A percentile compares a stretch with the other conserved stretches of the same genome.
Evolutionary conservation across 2,113 vertebrate genomes (phyloP).

Genomic region (Pelodiscus sinensis): DNA sequence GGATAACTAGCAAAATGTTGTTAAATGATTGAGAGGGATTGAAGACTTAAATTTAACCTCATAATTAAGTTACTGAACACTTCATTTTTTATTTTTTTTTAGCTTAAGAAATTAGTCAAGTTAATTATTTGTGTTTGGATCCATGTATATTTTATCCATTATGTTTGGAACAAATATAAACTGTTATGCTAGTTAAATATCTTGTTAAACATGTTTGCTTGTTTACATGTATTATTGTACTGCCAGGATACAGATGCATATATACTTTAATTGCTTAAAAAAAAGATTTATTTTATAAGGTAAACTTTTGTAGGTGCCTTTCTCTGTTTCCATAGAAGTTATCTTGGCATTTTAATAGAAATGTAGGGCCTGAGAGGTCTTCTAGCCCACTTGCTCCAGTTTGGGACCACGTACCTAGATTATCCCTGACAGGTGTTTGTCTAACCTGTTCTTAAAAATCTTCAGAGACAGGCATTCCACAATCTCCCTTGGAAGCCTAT

Average conservation of each 20-base stretch:
- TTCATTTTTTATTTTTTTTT: neutral
- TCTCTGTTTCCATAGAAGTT: neutral
- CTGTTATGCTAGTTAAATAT: neutral
- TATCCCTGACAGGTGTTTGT: neutral
- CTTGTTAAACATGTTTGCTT: neutral
- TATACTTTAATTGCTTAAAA: no score
- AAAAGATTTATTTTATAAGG: neutral
- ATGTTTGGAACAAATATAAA: neutral
- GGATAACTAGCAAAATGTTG: neutral
- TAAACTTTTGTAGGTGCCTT: neutral
- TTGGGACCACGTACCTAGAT: neutral
- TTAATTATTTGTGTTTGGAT: conserved; percentile 17
- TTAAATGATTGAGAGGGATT: neutral
- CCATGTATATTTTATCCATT: neutral
- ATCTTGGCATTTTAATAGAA: neutral
- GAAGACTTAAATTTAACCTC: neutral
- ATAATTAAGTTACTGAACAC: neutral
- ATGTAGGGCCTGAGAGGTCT: neutral
- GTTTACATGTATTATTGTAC: neutral
- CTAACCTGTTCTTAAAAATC: neutral
- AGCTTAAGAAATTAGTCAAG: neutral
- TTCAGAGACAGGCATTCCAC: neutral
- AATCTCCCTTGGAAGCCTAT: neutral
- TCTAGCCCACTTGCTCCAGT: neutral
- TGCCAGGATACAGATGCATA: no score